These are phyloP conservation scores for Urophycis tenuis DNA, from an alignment of 2,797 vertebrate genomes.

Conservation along the genomic window DNA sequence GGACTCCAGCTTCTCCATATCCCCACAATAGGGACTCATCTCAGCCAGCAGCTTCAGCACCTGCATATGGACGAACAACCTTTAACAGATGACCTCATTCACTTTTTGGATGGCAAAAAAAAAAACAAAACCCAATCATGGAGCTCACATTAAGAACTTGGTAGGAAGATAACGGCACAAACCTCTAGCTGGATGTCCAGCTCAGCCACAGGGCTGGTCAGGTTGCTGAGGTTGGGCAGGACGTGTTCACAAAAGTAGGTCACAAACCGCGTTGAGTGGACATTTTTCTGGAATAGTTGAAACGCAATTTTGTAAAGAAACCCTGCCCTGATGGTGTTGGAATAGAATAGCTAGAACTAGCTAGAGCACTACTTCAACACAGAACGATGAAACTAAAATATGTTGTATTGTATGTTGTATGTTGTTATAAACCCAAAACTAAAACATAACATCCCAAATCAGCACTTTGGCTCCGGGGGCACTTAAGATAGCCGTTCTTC, in stretches of 20 bases:
- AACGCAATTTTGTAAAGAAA: not conserved
- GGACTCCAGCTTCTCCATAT: slow-evolving; percentile 97
- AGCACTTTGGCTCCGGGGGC: not conserved
- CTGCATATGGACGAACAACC: slow-evolving; percentile 57
- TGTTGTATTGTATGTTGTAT: too few species aligned
- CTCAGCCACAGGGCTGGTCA: slow-evolving; percentile 89
- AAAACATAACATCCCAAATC: not conserved
- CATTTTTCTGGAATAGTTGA: slow-evolving; percentile 82
- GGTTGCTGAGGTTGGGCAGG: slow-evolving; percentile 85
- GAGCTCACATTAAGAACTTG: not conserved
- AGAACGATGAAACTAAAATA: not conserved
- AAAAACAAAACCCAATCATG: not conserved
- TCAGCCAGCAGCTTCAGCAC: slow-evolving; percentile 96
- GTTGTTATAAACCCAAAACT: not conserved
- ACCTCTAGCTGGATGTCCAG: slow-evolving; percentile 98
- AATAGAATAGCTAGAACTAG: not conserved
- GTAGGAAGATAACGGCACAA: slow-evolving; percentile 43
- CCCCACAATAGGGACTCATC: slow-evolving; percentile 97
- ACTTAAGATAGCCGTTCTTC: not conserved
- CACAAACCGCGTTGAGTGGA: slow-evolving; percentile 96
- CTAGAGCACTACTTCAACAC: not conserved
- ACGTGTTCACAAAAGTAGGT: slow-evolving; percentile 97
- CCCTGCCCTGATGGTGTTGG: not conserved
- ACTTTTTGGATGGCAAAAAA: not conserved
- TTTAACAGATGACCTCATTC: slow-evolving; percentile 22